Base-by-base conservation (phyloP, 2,888 invertebrate genomes). In the Urechis unicinctus region DNA sequence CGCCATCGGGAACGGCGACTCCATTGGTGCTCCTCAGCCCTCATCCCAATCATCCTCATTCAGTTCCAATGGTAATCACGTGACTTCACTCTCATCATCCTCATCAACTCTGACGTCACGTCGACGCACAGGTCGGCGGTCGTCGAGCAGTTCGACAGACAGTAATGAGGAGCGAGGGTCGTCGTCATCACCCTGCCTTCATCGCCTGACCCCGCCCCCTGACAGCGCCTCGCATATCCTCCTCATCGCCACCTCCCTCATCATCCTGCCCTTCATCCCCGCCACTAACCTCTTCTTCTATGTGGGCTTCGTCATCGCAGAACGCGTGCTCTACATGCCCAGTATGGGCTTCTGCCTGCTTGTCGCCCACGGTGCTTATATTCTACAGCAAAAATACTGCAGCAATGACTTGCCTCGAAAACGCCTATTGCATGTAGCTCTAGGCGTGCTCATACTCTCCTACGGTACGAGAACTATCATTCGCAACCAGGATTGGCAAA, bases 221-320 rank as follows among this genome's bases (percentile, higher is more conserved):
- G 9, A 9, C 9, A 13, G 9, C 36, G 36, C 36, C 36, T 36
- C 36, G 9, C 52, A 58, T 24, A 44, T 56, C 53, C 57, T 70
- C 25, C 64, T 72, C 48, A 55, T 77, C 41, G 67, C 72, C 1
- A 74, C 88, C 65, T 80, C 88, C 77, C 85, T 96, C 73, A 84
- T 94, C 74, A 85, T 88, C 65, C 82, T 96, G 67, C 94, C 96
- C 60, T 96, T 95, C 81, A 83, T 96, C 72, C 96, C 95, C 62
- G 95, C 96, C 61, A 88, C 91, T 69, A 97, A 97, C 83, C 81
- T 95, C 68, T 87, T 96, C 80, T 94, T 95, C 82, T 95, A 96
- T 80, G 96, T 97, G 59, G 97, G 97, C 50, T 97, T 97, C 80
- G 96, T 97, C 66, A 89, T 96, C 55, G 97, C 96, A 58, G 97